phyloP scores from a whole-genome alignment of 2,113 vertebrate species.

The Leptocoma aspasia region DNA sequence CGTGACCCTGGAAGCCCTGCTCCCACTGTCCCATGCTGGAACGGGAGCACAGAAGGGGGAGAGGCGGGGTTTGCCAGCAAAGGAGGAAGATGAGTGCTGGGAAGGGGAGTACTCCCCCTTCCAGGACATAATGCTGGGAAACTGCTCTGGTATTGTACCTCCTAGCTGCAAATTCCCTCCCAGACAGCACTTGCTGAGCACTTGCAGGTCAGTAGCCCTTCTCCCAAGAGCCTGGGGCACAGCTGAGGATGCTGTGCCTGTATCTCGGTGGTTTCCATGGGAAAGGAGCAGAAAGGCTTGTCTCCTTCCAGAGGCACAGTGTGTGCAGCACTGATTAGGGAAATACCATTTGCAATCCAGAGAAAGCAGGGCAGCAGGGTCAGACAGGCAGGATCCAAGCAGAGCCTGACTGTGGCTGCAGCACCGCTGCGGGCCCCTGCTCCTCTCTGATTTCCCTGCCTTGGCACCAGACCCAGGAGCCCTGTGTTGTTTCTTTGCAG shows the following conservation, averaged over 20 bases:
- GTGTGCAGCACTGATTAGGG: slow-evolving; percentile 24
- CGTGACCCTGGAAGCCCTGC: background rate
- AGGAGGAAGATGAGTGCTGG: background rate
- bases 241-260: background rate
- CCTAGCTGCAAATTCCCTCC: background rate
- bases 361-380: background rate
- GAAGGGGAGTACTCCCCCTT: slow-evolving; percentile 22
- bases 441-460: slow-evolving; percentile 32
- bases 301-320: background rate
- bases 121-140: background rate
- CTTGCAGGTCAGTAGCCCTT: background rate
- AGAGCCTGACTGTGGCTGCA: background rate
- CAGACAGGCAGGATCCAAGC: background rate
- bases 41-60: background rate
- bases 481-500: slow-evolving; percentile 3
- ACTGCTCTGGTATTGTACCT: background rate
- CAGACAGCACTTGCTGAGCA: background rate
- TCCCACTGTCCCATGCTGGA: background rate
- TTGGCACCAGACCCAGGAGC: background rate
- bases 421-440: background rate
- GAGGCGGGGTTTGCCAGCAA: slow-evolving; percentile 13
- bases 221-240: background rate
- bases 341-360: background rate
- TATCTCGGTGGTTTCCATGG: background rate
- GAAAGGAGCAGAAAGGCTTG: background rate